phyloP scores from a whole-genome alignment of 2,888 invertebrate genomes.

The Cosmopolites sordidus region DNA sequence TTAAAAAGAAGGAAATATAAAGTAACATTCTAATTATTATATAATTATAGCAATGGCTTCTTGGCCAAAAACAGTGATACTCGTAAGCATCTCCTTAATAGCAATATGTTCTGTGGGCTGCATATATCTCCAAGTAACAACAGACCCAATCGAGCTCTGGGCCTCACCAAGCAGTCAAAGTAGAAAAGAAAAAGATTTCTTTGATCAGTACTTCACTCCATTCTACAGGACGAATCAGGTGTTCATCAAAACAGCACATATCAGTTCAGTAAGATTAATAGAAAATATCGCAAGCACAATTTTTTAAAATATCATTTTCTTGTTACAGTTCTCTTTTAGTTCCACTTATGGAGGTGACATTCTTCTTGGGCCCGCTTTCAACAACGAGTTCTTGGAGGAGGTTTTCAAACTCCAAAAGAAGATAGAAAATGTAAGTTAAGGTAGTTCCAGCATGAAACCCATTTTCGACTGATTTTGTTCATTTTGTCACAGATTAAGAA shows the following conservation, averaged over 20 bases:
- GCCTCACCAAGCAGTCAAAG: slow-evolving; percentile 77
- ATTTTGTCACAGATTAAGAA: too few relatives aligned
- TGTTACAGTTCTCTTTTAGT: slow-evolving; percentile 37
- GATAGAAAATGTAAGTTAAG: slow-evolving; percentile 57
- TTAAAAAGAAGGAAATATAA: too few relatives aligned
- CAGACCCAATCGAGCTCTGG: slow-evolving; percentile 92
- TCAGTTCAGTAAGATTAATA: slow-evolving; percentile 51
- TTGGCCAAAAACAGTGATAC: slow-evolving; percentile 61
- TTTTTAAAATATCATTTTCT: too few relatives aligned
- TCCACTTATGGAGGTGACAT: slow-evolving; percentile 36
- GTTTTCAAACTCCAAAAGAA: slow-evolving; percentile 66
- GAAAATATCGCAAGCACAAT: too few relatives aligned
- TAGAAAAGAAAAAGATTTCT: slow-evolving; percentile 80
- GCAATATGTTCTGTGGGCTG: slow-evolving; percentile 66
- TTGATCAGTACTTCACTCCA: slow-evolving; percentile 80
- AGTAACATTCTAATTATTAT: too few relatives aligned
- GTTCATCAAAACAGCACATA: slow-evolving; percentile 66
- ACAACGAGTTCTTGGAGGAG: slow-evolving; percentile 67
- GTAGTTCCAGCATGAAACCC: too few relatives aligned
- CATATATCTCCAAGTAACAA: slow-evolving; percentile 64
- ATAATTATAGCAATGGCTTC: slow-evolving; percentile 61
- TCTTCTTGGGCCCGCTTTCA: slow-evolving; percentile 76
- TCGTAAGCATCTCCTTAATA: slow-evolving; percentile 60
- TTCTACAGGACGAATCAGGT: slow-evolving; percentile 89
- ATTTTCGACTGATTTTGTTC: too few relatives aligned